These are phyloP conservation scores for Lepidurus apus DNA, from an alignment of 1,140 invertebrate genomes.

Conservation along the genomic window DNA sequence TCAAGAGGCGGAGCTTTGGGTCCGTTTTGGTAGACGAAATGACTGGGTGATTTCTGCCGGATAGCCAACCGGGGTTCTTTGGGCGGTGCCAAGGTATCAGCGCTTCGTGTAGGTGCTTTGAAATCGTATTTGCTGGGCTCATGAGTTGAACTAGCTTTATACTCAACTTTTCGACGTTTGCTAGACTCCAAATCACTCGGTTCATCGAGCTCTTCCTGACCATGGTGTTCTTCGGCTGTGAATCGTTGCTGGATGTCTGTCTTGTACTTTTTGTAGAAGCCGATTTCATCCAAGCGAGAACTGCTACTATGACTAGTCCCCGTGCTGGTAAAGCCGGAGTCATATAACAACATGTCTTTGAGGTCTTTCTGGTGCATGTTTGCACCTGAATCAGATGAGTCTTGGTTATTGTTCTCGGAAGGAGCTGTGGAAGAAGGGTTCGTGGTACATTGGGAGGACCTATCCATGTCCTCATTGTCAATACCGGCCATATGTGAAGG, in stretches of 20 bases:
- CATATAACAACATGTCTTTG: neutral
- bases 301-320: slow-evolving; percentile 24
- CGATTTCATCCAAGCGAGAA: slow-evolving; percentile 29
- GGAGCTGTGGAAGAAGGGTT: slow-evolving; percentile 22
- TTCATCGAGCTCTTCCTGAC: slow-evolving; percentile 37
- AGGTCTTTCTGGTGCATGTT: slow-evolving; percentile 23
- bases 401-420: slow-evolving; percentile 29
- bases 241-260: slow-evolving; percentile 89
- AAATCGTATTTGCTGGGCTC: neutral
- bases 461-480: neutral
- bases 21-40: slow-evolving; percentile 43
- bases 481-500: neutral
- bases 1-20: slow-evolving; percentile 38
- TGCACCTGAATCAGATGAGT: slow-evolving; percentile 1
- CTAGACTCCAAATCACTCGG: slow-evolving; percentile 34
- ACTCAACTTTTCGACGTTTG: slow-evolving; percentile 36
- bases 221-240: slow-evolving; percentile 43
- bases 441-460: slow-evolving; percentile 16
- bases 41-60: slow-evolving; percentile 39
- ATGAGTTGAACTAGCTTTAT: slow-evolving; percentile 28
- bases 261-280: slow-evolving; percentile 72
- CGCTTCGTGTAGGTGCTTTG: neutral
- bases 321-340: slow-evolving; percentile 23
- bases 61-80: neutral
- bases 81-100: neutral